Evolutionary conservation across 1,140 invertebrate genomes (phyloP).

Genomic region (Cotesia vestalis): DNA sequence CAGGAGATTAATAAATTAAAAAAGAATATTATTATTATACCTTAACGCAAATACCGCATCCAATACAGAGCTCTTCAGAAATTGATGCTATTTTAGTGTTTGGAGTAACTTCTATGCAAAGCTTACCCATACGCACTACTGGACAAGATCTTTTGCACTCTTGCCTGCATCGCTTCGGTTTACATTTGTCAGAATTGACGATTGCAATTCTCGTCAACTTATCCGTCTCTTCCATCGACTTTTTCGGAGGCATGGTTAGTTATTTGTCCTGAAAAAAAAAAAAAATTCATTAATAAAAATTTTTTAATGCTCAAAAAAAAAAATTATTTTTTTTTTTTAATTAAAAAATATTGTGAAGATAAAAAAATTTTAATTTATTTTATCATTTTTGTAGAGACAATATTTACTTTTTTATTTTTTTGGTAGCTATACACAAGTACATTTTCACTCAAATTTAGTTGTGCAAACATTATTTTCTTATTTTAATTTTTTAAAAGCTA

Average conservation of each 20-base stretch:
- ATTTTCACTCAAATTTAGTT: too few relatives aligned
- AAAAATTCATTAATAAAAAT: too few relatives aligned
- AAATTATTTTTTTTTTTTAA: too few relatives aligned
- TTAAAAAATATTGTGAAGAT: too few relatives aligned
- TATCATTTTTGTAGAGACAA: too few relatives aligned
- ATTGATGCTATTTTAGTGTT: constrained; percentile 97
- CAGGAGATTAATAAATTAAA: constrained; percentile 9
- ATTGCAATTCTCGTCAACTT: constrained; percentile 97
- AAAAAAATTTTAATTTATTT: too few relatives aligned
- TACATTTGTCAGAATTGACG: constrained; percentile 97
- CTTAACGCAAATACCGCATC: constrained; percentile 98
- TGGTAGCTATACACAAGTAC: too few relatives aligned
- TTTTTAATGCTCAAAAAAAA: too few relatives aligned
- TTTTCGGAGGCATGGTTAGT: constrained; percentile 76
- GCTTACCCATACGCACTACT: constrained; percentile 97
- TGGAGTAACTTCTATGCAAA: constrained; percentile 98
- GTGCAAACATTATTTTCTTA: too few relatives aligned
- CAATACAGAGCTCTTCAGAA: constrained; percentile 98
- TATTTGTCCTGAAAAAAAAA: too few relatives aligned
- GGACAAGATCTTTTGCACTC: constrained; percentile 99
- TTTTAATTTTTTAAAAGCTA: too few relatives aligned
- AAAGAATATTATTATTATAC: constrained; percentile 61
- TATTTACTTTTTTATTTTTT: too few relatives aligned
- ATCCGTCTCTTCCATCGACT: constrained; percentile 83
- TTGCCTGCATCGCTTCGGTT: constrained; percentile 98